Evolutionary conservation across 2,888 invertebrate genomes (phyloP).

Genomic region (Andrena bucephala): DNA sequence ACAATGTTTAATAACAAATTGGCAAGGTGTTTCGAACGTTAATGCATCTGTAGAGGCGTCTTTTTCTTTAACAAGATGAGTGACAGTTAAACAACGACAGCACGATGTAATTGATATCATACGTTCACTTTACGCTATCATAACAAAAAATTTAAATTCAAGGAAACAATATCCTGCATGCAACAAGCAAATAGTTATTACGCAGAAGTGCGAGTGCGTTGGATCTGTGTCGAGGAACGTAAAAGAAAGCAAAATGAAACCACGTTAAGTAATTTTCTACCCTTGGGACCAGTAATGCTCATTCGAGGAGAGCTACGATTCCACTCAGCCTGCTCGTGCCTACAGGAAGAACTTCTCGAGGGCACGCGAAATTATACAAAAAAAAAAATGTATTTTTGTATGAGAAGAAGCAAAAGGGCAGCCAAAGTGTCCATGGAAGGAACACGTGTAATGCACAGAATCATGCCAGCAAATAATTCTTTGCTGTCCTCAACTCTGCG

Average conservation of each 20-base stretch:
- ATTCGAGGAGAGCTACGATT: not conserved
- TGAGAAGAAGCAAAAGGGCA: conserved; percentile 1
- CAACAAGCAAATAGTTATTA: not conserved
- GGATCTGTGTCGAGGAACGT: not conserved
- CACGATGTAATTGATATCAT: too few relatives aligned
- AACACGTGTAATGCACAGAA: conserved; percentile 72
- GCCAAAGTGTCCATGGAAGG: conserved; percentile 59
- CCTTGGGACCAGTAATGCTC: not conserved
- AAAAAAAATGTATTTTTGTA: conserved; percentile 46
- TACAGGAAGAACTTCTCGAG: conserved; percentile 1
- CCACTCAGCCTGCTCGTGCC: not conserved
- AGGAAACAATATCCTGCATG: not conserved
- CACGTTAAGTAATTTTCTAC: not conserved
- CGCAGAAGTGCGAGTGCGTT: not conserved
- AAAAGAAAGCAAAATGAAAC: conserved; percentile 2
- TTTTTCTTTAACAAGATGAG: too few relatives aligned
- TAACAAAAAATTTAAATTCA: not conserved
- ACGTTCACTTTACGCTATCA: not conserved
- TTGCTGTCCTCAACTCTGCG: conserved; percentile 39
- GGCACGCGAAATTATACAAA: conserved; percentile 25
- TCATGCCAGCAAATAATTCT: conserved; percentile 81
- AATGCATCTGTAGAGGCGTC: too few relatives aligned
- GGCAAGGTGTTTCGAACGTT: too few relatives aligned
- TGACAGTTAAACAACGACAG: too few relatives aligned
- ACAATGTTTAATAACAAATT: too few relatives aligned